A percentile compares a stretch with the other conserved stretches of the same genome.
phyloP scores from a whole-genome alignment of 2,113 vertebrate genomes.

The Oreochromis niloticus region DNA sequence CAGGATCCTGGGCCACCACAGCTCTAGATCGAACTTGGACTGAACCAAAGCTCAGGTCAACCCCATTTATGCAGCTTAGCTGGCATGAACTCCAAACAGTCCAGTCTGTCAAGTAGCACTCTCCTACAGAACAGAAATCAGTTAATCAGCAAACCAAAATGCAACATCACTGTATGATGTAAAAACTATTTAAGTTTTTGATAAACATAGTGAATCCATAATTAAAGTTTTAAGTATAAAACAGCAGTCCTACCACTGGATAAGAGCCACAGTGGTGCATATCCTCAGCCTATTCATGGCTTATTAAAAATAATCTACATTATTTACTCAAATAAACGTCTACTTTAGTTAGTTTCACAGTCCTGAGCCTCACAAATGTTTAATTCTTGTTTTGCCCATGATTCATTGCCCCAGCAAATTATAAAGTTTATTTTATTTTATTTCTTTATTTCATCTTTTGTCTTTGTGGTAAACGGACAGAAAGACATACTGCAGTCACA shows the following conservation, averaged over 20 bases:
- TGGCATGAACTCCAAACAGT: constrained; percentile 91
- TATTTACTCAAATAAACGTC: too few species aligned
- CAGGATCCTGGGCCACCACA: constrained; percentile 87
- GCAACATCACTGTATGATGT: neutral
- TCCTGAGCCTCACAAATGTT: too few species aligned
- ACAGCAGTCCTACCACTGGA: neutral
- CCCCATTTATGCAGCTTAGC: constrained; percentile 85
- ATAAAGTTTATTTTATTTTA: too few species aligned
- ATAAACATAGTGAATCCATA: neutral
- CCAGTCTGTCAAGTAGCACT: constrained; percentile 96
- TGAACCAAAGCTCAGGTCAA: constrained; percentile 88
- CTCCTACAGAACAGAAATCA: constrained; percentile 72
- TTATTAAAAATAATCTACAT: neutral
- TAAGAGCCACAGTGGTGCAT: neutral
- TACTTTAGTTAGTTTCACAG: too few species aligned
- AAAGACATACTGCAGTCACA: too few species aligned
- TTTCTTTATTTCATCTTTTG: too few species aligned
- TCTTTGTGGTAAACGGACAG: too few species aligned
- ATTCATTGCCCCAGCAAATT: too few species aligned
- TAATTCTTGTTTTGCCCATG: too few species aligned
- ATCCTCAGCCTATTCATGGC: neutral
- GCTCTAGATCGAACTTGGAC: constrained; percentile 90
- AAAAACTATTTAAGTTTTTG: neutral
- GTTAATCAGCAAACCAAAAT: neutral
- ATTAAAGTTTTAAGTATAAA: neutral